Conservation (phyloP, 2,888 invertebrate species). For the Macrostomum cliftonense region DNA sequence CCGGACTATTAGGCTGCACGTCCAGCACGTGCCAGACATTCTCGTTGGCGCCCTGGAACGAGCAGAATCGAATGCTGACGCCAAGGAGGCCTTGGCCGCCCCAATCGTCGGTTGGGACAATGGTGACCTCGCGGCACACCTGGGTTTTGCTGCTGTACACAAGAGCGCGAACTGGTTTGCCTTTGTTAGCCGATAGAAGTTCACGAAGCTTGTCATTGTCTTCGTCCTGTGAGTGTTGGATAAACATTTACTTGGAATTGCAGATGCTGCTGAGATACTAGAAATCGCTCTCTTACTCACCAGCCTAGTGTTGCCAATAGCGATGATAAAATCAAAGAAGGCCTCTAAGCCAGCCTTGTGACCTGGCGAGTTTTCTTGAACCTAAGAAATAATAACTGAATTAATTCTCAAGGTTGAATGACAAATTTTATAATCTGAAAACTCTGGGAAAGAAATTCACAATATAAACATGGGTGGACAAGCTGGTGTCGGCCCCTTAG, state of each 20-base stretch:
- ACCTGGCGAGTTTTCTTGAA: constrained; percentile 92
- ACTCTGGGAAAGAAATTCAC: too few species aligned
- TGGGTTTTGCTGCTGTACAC: constrained; percentile 96
- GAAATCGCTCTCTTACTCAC: constrained; percentile 31
- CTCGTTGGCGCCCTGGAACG: constrained; percentile 96
- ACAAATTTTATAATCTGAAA: too few species aligned
- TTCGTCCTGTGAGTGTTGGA: constrained; percentile 4
- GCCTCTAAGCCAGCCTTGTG: constrained; percentile 85
- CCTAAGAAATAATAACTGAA: constrained; percentile 43
- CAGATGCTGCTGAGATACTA: too few species aligned
- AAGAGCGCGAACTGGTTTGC: constrained; percentile 63
- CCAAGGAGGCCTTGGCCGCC: constrained; percentile 92
- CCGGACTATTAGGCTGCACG: constrained; percentile 87
- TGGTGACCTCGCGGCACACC: constrained; percentile 58
- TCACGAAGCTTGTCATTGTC: constrained; percentile 11
- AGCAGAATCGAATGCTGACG: constrained; percentile 91
- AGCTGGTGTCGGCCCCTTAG: too few species aligned
- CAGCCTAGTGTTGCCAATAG: constrained; percentile 76
- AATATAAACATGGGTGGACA: too few species aligned
- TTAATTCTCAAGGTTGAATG: too few species aligned
- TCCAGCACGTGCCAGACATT: constrained; percentile 98
- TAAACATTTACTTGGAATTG: too few species aligned
- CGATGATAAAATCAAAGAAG: constrained; percentile 94
- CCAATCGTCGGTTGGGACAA: constrained; percentile 77
- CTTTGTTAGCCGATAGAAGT: constrained; percentile 2